phyloP scores from a whole-genome alignment of 2,797 vertebrate genomes.

The Lutra lutra region DNA sequence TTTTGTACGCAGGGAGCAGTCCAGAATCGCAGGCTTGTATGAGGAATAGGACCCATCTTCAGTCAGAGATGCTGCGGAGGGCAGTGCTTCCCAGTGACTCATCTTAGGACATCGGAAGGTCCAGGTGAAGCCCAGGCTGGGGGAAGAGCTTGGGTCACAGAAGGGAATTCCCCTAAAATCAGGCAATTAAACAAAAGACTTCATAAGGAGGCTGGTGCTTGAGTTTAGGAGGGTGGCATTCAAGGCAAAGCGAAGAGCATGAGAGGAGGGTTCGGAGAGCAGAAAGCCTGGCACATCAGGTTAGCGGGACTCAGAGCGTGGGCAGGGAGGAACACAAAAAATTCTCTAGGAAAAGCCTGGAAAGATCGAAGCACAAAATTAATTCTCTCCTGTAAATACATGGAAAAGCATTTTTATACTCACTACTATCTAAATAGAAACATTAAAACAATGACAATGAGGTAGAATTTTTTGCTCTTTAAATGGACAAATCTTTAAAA shows the following conservation, averaged over 20 bases:
- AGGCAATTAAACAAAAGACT: conserved; percentile 5
- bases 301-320: not conserved
- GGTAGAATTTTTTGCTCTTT: not conserved
- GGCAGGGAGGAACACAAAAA: not conserved
- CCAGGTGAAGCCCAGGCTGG: not conserved
- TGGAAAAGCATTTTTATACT: not conserved
- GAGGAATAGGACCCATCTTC: not conserved
- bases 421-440: not conserved
- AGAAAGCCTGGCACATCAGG: not conserved
- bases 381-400: not conserved
- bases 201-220: not conserved
- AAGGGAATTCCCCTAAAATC: not conserved
- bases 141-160: not conserved
- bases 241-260: not conserved
- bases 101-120: not conserved
- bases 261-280: not conserved
- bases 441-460: not conserved
- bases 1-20: not conserved
- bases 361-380: not conserved
- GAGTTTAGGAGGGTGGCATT: not conserved
- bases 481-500: not conserved
- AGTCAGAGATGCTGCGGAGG: not conserved
- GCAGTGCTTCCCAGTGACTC: not conserved
- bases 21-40: not conserved
- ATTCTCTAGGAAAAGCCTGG: not conserved